Percentiles rank a stretch among this genome's conserved stretches.
phyloP scores from a whole-genome alignment of 2,113 vertebrate species.

The Scophthalmus maximus region DNA sequence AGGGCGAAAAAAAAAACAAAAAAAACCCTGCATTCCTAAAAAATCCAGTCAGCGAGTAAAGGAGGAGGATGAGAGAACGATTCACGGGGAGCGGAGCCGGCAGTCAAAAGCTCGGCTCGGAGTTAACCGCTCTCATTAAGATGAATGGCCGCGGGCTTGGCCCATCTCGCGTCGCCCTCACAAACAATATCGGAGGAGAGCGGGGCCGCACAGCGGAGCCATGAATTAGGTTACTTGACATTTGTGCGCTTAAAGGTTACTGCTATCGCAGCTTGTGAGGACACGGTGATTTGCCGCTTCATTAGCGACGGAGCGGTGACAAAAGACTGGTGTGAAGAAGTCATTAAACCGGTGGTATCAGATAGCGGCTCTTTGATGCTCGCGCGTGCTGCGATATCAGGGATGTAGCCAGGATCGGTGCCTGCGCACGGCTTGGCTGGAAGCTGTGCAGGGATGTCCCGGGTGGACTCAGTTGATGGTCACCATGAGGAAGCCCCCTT shows the following conservation, averaged over 20 bases:
- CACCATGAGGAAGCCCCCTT: constrained; percentile 25
- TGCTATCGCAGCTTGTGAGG: constrained; percentile 26
- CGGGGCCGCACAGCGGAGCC: constrained; percentile 40
- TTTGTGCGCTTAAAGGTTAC: constrained; percentile 51
- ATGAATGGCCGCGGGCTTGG: constrained; percentile 74
- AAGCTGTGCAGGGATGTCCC: constrained; percentile 20
- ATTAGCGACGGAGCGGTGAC: constrained; percentile 47
- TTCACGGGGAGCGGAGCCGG: constrained; percentile 5
- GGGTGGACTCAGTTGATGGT: constrained; percentile 25
- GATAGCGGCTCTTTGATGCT: constrained; percentile 32
- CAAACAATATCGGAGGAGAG: constrained; percentile 66
- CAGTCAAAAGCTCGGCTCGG: constrained; percentile 53
- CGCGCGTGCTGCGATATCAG: constrained; percentile 33
- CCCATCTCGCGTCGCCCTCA: constrained; percentile 59
- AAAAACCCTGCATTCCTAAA: constrained; percentile 73
- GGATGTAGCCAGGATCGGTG: constrained; percentile 8
- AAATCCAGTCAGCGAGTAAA: constrained; percentile 60
- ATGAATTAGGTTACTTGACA: constrained; percentile 57
- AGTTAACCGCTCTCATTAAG: constrained; percentile 78
- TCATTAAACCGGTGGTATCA: constrained; percentile 41
- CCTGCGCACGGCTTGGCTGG: neutral
- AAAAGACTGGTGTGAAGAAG: constrained; percentile 60
- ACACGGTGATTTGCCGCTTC: constrained; percentile 51
- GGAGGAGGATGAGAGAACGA: constrained; percentile 49
- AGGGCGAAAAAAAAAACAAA: too few species aligned